Evolutionary conservation across 1,140 invertebrate species (phyloP).

Genomic region (Drosophila gunungcola): DNA sequence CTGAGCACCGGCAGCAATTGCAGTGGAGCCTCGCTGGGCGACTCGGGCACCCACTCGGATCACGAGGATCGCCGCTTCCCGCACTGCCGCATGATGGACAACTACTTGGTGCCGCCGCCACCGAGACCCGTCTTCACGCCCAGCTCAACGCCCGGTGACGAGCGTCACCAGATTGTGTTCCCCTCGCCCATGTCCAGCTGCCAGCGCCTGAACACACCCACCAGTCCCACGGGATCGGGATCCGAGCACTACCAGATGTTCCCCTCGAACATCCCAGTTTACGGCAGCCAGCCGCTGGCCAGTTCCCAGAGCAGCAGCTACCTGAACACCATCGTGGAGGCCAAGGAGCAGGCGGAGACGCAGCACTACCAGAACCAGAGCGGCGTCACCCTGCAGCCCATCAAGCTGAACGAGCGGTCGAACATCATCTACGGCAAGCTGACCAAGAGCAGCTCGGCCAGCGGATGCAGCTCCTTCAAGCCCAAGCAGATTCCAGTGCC

Average conservation of each 20-base stretch:
- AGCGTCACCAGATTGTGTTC: conserved; percentile 76
- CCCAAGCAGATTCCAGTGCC: conserved; percentile 66
- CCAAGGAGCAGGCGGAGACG: conserved; percentile 71
- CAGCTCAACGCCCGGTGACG: conserved; percentile 78
- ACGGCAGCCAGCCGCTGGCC: conserved; percentile 63
- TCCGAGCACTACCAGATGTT: conserved; percentile 84
- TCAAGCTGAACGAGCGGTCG: conserved; percentile 78
- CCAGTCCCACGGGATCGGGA: conserved; percentile 71
- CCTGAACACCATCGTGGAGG: conserved; percentile 80
- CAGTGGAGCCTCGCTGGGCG: conserved; percentile 91
- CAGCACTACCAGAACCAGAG: conserved; percentile 74
- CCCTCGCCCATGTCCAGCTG: conserved; percentile 77
- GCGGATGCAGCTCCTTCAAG: conserved; percentile 80
- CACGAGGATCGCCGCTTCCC: conserved; percentile 90
- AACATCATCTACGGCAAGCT: conserved; percentile 82
- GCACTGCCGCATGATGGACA: conserved; percentile 85
- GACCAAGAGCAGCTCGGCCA: conserved; percentile 59
- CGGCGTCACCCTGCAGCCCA: conserved; percentile 80
- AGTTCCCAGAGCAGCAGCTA: conserved; percentile 71
- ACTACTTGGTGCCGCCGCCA: conserved; percentile 87
- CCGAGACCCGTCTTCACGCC: conserved; percentile 85
- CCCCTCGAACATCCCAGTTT: conserved; percentile 84
- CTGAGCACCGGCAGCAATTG: conserved; percentile 90
- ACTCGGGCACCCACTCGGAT: conserved; percentile 93
- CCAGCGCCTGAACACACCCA: conserved; percentile 74